Evolutionary conservation across 2,797 vertebrate genomes (phyloP).

Genomic region (Tolypeutes matacus): DNA sequence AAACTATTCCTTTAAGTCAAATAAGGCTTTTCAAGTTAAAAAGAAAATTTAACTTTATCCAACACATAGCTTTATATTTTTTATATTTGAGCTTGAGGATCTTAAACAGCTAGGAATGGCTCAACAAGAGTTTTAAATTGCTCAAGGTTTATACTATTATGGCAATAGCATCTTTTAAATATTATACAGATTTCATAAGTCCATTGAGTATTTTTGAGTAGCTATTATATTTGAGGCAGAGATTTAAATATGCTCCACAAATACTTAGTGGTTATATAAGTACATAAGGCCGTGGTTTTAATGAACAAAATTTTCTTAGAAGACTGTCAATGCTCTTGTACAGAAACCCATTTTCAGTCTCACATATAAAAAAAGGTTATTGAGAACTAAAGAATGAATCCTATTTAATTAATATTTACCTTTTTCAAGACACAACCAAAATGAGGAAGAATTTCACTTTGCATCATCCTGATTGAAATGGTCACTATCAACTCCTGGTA

Average conservation of each 20-base stretch:
- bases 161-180: conserved; percentile 42
- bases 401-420: conserved; percentile 46
- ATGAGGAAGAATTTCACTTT: conserved; percentile 2
- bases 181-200: conserved; percentile 17
- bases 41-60: background rate
- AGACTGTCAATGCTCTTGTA: background rate
- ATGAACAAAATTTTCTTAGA: conserved; percentile 27
- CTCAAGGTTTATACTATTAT: conserved; percentile 11
- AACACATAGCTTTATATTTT: background rate
- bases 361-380: conserved; percentile 45
- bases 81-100: background rate
- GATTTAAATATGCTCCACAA: conserved; percentile 27
- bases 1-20: conserved; percentile 1
- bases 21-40: background rate
- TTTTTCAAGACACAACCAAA: conserved; percentile 22
- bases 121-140: background rate
- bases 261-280: background rate
- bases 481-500: background rate
- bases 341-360: conserved; percentile 49
- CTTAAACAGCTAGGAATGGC: background rate
- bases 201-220: conserved; percentile 3
- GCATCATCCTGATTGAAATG: background rate
- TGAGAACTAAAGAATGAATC: background rate
- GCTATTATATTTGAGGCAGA: conserved; percentile 31
- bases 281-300: background rate